Base-by-base conservation (phyloP, 53 echinoderm and acorn worm genomes). In the Holothuria scabra region DNA sequence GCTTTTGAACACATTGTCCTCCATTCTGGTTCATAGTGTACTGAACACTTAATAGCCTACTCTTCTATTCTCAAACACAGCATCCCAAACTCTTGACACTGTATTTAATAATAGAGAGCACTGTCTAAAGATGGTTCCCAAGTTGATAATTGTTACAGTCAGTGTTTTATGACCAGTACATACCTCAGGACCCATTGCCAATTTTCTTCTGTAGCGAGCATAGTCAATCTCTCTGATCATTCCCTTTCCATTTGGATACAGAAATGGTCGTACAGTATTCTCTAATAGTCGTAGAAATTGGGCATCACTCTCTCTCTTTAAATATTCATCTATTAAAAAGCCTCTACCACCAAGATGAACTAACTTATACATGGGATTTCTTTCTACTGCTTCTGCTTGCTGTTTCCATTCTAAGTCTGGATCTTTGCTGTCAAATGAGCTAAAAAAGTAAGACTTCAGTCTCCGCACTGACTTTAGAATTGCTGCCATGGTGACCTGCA, bases 321-420 rank as follows among this genome's bases (percentile, higher is more conserved):
- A 16, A 9, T 83, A 90, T 59, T 74, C 85, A 23, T 90, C 86
- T 0, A 90, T 87, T 23, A 95, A 83, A 31, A 41, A 79, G 49
- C 95, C 95, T 37, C 78, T 66, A 13, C 86, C 87, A 13, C 86
- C 82, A 46, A 95, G 70, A 78, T 85, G 89, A 10, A 95, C 60
- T 38, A 95, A 78, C 34, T 92, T 55, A 63, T 95, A 95, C 85
- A 92, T 87, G 24, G 74, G 59, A 33, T 95, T 95, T 82, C 87
- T 85, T 31, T 90, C 86, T 12, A 70, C 81, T 1, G 85, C 88
- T 65, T 85, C 90, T 35, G 92, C 91, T 79, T 95, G 95, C 60
- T 92, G 84, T 20, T 81, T 90, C 92, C 92, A 95, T 59, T 92
- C 95, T 52, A 87, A 81, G 80, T 95, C 95, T 12, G 87, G 87